Evolutionary conservation across 2,113 vertebrate genomes (phyloP), one percentile per base, ranked within the genome.

Genomic region (Scolopax mira): DNA sequence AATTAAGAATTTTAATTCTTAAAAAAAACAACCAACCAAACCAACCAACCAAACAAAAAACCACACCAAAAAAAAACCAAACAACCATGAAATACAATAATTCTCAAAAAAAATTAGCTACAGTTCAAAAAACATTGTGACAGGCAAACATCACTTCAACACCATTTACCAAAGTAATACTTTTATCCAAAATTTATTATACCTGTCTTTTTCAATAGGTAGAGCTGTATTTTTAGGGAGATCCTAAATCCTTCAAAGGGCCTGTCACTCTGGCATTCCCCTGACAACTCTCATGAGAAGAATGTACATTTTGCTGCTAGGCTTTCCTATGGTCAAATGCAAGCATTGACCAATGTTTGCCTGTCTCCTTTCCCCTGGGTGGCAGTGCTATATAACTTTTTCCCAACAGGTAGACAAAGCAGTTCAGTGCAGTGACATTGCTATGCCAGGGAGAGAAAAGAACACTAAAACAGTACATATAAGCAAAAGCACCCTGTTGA

Each of bases 381-480:
- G 92, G 89, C 93, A 8, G 62, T 62, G 72, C 75, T 27, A 67
- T 0, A 39, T 25, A 52, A 1, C 22, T 31, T n/a, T 66, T 67
- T 35, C 42, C 18, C 16, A 12, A 39, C 10, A 46, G 24, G 37
- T 22, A 11, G 35, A 3, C 23, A 1, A 15, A 41, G 27, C 2
- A 39, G 11, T 8, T 58, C 44, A 28, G 5, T 0, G 31, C 19
- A 2, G 31, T 1, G 66, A 16, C 61, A 9, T 2, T 11, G 25
- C 54, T 21, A 2, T 0, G 23, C 33, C 8, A 16, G 23, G 25
- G 37, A 18, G 9, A 11, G 4, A 22, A 14, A 33, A 39, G 15
- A n/a, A 49, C 62, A 21, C 2, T 3, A 31, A 11, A 54, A 6
- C 7, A 27, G 31, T 19, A 5, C 0, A 0, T 2, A 3, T 1